Base-by-base conservation (phyloP, 2,113 vertebrate genomes). In the Poicephalus meyeri region DNA sequence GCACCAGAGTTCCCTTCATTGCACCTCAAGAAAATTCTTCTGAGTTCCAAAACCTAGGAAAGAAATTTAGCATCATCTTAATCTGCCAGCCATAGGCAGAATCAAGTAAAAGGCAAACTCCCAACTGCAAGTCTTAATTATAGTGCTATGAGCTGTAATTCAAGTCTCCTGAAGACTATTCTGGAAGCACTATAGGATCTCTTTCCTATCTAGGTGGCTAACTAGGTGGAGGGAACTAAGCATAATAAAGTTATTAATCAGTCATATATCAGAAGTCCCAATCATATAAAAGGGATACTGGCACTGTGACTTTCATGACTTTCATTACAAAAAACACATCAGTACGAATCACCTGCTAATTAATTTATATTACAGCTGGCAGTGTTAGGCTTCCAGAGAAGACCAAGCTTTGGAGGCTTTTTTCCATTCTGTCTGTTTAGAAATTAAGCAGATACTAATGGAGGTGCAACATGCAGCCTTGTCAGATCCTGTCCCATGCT, bases 301-400 rank as follows among this genome's bases (percentile, higher is more conserved):
- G 72, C 78, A 86, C 41, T 20, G 8, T 94, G 76, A 77, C 33
- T 91, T 76, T 89, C n/a, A 70, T 94, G 76, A 77, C 33, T 91
- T 76, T 89, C n/a, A 70, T 74, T 93, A 95, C 39, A 66, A 97
- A 82, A 73, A 80, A 37, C 95, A 28, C 16, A 50, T 86, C 58
- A 50, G 14, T 64, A 93, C 80, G 72, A 93, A 93, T 91, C 56
- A 53, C 13, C 31, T 88, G 70, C 56, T 92, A 91, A 95, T 93
- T 87, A 89, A 95, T 96, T 72, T 61, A n/a, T 93, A 71, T 63
- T 79, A 55, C 56, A 93, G 14, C 35, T 95, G 66, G 28, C 42
- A 87, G 49, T 52, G 44, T 69, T 90, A 64, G 69, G 65, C 50
- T 96, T 78, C 42, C 77, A 83, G 80, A 56, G 92, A 94, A 88